These are phyloP conservation scores for Scatophagus argus DNA, from an alignment of 2,113 vertebrate species.

Conservation along the genomic window DNA sequence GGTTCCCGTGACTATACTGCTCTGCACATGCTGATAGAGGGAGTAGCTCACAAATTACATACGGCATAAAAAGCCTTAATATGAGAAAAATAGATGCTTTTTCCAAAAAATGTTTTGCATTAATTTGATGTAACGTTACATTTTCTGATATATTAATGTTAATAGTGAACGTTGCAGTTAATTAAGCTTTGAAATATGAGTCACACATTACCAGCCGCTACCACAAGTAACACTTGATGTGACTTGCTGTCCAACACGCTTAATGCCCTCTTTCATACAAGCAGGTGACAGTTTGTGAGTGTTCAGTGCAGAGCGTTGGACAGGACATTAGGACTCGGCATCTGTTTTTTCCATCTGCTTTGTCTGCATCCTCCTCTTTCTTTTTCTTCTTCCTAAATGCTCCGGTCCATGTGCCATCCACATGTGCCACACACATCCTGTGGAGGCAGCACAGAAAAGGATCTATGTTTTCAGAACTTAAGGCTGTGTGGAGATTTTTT, in stretches of 20 bases:
- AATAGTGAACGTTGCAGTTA: neutral
- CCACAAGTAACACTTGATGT: neutral
- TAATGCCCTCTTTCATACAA: neutral
- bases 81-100: neutral
- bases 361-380: constrained; percentile 28
- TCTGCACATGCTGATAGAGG: neutral
- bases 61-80: neutral
- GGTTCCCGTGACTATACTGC: neutral
- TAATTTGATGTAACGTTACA: neutral
- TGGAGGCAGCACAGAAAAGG: constrained; percentile 12
- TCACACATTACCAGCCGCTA: neutral
- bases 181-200: neutral
- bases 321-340: constrained; percentile 3
- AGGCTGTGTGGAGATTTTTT: neutral
- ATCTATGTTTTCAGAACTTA: neutral
- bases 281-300: constrained; percentile 12
- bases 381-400: constrained; percentile 17
- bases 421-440: constrained; percentile 31
- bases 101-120: neutral
- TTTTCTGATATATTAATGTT: neutral
- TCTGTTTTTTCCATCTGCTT: constrained; percentile 30
- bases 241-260: neutral
- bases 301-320: neutral
- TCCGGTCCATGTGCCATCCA: constrained; percentile 37
- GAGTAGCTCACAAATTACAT: constrained; percentile 7